These are phyloP conservation scores for Formica exsecta DNA, from an alignment of 1,140 invertebrate species.

Conservation along the genomic window DNA sequence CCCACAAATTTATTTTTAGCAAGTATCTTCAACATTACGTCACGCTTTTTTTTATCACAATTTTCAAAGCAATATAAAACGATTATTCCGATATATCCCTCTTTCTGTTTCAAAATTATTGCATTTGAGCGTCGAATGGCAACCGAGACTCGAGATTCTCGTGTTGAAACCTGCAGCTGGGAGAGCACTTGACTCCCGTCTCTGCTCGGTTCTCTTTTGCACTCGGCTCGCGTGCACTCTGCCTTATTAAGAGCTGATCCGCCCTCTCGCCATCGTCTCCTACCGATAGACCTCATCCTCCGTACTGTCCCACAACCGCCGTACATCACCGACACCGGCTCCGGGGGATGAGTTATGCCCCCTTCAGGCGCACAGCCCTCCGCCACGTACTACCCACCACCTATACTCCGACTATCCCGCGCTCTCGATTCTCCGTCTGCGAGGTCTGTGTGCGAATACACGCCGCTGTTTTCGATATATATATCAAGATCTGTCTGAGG, in stretches of 20 bases:
- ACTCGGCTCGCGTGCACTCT: slow-evolving; percentile 83
- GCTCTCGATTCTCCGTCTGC: slow-evolving; percentile 40
- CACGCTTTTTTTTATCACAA: neutral
- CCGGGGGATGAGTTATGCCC: slow-evolving; percentile 74
- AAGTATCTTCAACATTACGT: neutral
- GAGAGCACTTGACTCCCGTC: neutral
- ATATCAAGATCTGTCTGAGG: slow-evolving; percentile 76
- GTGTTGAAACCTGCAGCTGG: neutral
- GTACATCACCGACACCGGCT: slow-evolving; percentile 75
- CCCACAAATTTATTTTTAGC: too few species aligned
- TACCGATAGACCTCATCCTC: slow-evolving; percentile 70
- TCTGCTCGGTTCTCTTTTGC: slow-evolving; percentile 70
- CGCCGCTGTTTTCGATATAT: slow-evolving; percentile 73
- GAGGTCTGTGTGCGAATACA: slow-evolving; percentile 56
- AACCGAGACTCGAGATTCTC: neutral
- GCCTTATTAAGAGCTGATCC: slow-evolving; percentile 82
- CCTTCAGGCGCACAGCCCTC: slow-evolving; percentile 55
- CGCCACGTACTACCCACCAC: slow-evolving; percentile 36
- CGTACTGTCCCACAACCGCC: slow-evolving; percentile 74
- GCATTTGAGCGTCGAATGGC: neutral
- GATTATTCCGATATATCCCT: neutral
- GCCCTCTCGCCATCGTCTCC: slow-evolving; percentile 58
- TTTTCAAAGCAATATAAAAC: neutral
- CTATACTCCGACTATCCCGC: slow-evolving; percentile 44
- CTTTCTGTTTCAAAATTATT: neutral